phyloP scores from a whole-genome alignment of 2,888 invertebrate genomes.

The Cryptophagus acutangulus region DNA sequence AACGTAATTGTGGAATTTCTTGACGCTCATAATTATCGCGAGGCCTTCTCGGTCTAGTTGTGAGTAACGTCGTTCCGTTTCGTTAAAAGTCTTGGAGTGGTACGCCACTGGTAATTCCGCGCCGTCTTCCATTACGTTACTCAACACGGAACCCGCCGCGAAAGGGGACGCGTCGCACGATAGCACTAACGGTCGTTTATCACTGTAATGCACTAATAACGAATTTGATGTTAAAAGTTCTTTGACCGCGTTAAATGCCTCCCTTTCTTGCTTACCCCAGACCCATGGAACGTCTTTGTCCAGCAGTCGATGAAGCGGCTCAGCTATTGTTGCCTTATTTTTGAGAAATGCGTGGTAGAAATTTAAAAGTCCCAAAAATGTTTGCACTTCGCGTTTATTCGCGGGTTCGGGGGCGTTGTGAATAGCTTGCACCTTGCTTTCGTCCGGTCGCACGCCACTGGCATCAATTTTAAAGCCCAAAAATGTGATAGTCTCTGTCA shows the following conservation, averaged over 20 bases:
- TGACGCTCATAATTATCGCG: slow-evolving; percentile 3
- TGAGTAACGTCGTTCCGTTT: neutral
- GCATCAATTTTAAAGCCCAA: slow-evolving; percentile 7
- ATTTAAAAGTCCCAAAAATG: slow-evolving; percentile 7
- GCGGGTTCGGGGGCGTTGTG: slow-evolving; percentile 1
- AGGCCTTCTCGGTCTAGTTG: slow-evolving; percentile 2
- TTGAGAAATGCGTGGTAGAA: slow-evolving; percentile 8
- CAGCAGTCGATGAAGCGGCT: slow-evolving; percentile 3
- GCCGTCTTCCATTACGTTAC: neutral
- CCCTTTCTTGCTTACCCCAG: slow-evolving; percentile 1
- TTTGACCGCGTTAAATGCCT: slow-evolving; percentile 4
- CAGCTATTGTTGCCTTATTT: slow-evolving; percentile 3
- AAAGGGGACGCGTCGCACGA: neutral
- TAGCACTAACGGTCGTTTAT: neutral
- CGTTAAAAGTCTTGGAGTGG: neutral
- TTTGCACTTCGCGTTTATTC: slow-evolving; percentile 6
- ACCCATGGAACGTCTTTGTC: slow-evolving; percentile 3
- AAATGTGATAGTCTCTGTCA: slow-evolving; percentile 1
- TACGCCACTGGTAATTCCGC: neutral
- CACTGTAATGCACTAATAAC: neutral
- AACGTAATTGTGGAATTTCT: slow-evolving; percentile 1
- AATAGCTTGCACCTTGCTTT: slow-evolving; percentile 7
- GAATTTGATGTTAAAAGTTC: slow-evolving; percentile 1
- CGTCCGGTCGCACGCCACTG: slow-evolving; percentile 5
- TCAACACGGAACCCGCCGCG: neutral